Evolutionary conservation across 2,113 vertebrate genomes (phyloP), one percentile per base, ranked within the genome.

Genomic region (Cacatua alba): DNA sequence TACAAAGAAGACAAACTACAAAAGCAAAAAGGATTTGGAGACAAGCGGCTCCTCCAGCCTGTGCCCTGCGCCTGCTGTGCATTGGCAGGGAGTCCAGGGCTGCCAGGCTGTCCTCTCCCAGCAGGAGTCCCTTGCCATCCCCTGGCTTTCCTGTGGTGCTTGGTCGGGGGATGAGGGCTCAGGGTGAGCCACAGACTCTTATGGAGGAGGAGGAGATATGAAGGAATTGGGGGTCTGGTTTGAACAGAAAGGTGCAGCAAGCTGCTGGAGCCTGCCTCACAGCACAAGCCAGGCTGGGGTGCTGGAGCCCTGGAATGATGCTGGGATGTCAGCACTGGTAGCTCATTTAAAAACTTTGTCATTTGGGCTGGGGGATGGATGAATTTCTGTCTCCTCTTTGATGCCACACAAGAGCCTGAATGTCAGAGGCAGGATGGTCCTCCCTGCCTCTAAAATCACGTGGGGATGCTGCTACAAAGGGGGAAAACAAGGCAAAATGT

Each of bases 241-340:
- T 59, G 81, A 48, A 7, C 4, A 10, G 55, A 29, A 71, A 67
- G 41, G 46, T 37, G 49, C 41, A 79, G 59, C 24, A 19, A n/a
- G 17, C 20, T 44, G 65, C 48, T 69, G 77, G 53, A 63, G 15
- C 10, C 46, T 16, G 31, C 31, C 51, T 72, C 0, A 0, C 4
- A 2, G 0, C n/a, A 31, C 0, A 13, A 24, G 20, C 26, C 17
- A 1, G 0, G 55, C 21, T 4, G 29, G 37, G 53, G 31, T 41
- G 67, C 37, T 83, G 80, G 43, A 72, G 25, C 33, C 63, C 11
- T 29, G 39, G 1, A 64, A 17, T 0, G 3, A 13, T 29, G 72
- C 69, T 77, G 68, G 44, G 23, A 44, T 74, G 13, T 57, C 8
- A 1, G 49, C 49, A 24, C 7, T 70, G 41, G 26, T 9, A 71